These are phyloP conservation scores for Brenthis daphne DNA, from an alignment of 2,888 invertebrate genomes.

Conservation along the genomic window DNA sequence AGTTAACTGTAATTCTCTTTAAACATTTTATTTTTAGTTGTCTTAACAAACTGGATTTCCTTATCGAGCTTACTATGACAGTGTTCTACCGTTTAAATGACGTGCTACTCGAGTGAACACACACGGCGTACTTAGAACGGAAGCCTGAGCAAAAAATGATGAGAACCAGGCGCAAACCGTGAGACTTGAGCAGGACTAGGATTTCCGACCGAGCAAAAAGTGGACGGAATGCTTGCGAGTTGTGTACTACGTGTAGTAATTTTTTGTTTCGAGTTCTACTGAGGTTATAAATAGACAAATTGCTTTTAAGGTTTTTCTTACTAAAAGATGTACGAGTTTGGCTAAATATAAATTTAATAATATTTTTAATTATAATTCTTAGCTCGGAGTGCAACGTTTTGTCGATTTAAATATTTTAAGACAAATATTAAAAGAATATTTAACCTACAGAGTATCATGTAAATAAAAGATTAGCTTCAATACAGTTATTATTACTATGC, in stretches of 20 bases:
- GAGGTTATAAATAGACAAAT: slow-evolving; percentile 8
- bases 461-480: too few relatives aligned
- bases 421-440: too few relatives aligned
- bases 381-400: too few relatives aligned
- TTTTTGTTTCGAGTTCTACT: slow-evolving; percentile 9
- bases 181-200: slow-evolving; percentile 34
- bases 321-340: neutral
- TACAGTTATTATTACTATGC: too few relatives aligned
- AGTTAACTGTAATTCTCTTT: too few relatives aligned
- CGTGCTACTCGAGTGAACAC: slow-evolving; percentile 33
- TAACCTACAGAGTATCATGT: too few relatives aligned
- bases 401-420: too few relatives aligned
- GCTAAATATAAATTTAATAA: too few relatives aligned
- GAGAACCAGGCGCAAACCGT: slow-evolving; percentile 39
- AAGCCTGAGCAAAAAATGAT: slow-evolving; percentile 39
- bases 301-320: neutral
- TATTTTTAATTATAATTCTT: too few relatives aligned
- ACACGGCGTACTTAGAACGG: slow-evolving; percentile 33
- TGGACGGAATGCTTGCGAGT: slow-evolving; percentile 14
- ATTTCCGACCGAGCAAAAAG: slow-evolving; percentile 40
- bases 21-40: neutral
- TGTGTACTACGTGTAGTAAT: slow-evolving; percentile 12
- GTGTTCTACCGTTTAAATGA: slow-evolving; percentile 26
- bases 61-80: slow-evolving; percentile 28
- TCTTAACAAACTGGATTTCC: neutral